Evolutionary conservation across 2,888 invertebrate species (phyloP).

Genomic region (Spialia ferax): DNA sequence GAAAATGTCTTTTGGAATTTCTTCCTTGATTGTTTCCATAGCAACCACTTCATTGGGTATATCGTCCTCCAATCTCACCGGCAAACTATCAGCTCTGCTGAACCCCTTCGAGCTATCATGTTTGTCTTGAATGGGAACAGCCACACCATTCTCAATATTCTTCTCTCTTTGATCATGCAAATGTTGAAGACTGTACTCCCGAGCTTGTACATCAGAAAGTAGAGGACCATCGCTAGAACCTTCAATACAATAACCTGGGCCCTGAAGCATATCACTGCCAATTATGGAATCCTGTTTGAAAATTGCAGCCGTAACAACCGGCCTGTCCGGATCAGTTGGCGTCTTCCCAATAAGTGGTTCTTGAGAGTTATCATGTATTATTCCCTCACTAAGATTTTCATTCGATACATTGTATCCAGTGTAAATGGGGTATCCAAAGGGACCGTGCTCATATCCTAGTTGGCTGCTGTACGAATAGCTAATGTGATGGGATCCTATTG

Average conservation of each 20-base stretch:
- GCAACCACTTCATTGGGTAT: constrained; percentile 51
- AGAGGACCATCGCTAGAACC: constrained; percentile 83
- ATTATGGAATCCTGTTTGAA: constrained; percentile 88
- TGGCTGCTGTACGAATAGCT: constrained; percentile 94
- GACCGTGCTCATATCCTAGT: constrained; percentile 91
- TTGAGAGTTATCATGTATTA: constrained; percentile 76
- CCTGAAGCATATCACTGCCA: constrained; percentile 74
- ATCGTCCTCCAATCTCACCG: constrained; percentile 84
- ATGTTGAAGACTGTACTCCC: constrained; percentile 77
- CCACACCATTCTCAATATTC: constrained; percentile 74
- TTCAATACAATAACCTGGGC: constrained; percentile 80
- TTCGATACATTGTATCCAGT: constrained; percentile 84
- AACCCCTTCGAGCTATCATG: constrained; percentile 75
- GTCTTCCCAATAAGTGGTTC: constrained; percentile 82
- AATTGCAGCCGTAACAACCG: constrained; percentile 90
- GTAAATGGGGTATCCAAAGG: constrained; percentile 89
- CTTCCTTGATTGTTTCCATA: constrained; percentile 74
- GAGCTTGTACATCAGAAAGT: constrained; percentile 80
- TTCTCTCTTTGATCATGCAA: constrained; percentile 73
- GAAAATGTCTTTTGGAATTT: constrained; percentile 67
- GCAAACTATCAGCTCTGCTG: constrained; percentile 84
- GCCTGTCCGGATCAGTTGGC: constrained; percentile 85
- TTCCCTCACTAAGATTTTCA: constrained; percentile 65
- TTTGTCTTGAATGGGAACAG: constrained; percentile 66
- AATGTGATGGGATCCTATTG: constrained; percentile 90